Percentiles rank a stretch among this genome's conserved stretches.
phyloP scores from a whole-genome alignment of 2,113 vertebrate genomes.

The Mesocricetus auratus region DNA sequence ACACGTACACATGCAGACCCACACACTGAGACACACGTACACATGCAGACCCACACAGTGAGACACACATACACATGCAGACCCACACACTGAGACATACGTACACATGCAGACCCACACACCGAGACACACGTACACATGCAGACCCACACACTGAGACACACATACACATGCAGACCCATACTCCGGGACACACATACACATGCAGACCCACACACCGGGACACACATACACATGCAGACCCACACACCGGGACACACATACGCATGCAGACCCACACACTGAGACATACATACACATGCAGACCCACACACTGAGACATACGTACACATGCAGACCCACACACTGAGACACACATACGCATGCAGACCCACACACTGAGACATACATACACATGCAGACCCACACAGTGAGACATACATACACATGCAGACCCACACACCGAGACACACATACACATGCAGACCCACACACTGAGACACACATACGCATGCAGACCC shows the following conservation, averaged over 20 bases:
- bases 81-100: background rate
- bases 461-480: no score
- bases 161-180: background rate
- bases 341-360: background rate
- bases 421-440: background rate
- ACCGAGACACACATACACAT: background rate
- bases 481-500: no score
- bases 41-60: background rate
- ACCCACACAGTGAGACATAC: background rate
- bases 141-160: background rate
- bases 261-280: background rate
- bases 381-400: background rate
- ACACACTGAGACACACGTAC: background rate
- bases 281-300: background rate
- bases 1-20: background rate
- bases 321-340: background rate
- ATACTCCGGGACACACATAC: background rate
- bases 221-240: background rate
- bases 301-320: background rate
- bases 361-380: background rate
- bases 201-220: background rate
- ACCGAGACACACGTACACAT: background rate
- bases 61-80: background rate
- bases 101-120: background rate
- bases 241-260: background rate